Evolutionary conservation across 2,888 invertebrate species (phyloP).

Genomic region (Cerastoderma edule): DNA sequence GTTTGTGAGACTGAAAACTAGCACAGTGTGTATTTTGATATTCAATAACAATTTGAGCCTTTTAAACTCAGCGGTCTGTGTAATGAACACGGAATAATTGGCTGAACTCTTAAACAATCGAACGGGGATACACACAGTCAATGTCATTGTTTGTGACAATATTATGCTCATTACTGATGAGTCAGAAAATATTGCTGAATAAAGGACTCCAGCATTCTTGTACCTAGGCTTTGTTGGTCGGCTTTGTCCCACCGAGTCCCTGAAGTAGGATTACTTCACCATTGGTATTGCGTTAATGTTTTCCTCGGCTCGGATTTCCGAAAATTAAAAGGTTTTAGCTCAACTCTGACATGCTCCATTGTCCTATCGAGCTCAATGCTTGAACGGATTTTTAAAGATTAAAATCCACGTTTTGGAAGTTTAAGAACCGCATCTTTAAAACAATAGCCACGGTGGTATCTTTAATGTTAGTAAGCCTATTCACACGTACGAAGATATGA

Average conservation of each 20-base stretch:
- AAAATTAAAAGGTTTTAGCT: slow-evolving; percentile 19
- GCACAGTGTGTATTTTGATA: no score
- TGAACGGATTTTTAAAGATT: slow-evolving; percentile 16
- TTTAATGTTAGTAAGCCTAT: no score
- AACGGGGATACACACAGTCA: no score
- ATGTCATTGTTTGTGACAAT: background rate
- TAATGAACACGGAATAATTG: no score
- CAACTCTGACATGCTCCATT: slow-evolving; percentile 1
- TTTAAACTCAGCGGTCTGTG: background rate
- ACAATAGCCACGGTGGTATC: no score
- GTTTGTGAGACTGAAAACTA: no score
- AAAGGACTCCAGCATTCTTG: background rate
- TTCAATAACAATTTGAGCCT: no score
- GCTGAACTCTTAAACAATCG: no score
- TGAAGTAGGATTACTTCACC: slow-evolving; percentile 6
- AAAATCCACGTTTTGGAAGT: slow-evolving; percentile 5
- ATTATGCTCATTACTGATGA: background rate
- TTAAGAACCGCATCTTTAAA: no score
- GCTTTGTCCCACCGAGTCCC: background rate
- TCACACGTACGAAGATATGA: no score
- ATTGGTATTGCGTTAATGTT: slow-evolving; percentile 9
- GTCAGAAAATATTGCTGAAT: slow-evolving; percentile 7
- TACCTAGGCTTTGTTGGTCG: background rate
- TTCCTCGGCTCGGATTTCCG: slow-evolving; percentile 11
- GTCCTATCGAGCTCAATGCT: background rate